These are phyloP conservation scores for Ceraclea dissimilis DNA, from an alignment of 2,888 invertebrate genomes.

Conservation along the genomic window DNA sequence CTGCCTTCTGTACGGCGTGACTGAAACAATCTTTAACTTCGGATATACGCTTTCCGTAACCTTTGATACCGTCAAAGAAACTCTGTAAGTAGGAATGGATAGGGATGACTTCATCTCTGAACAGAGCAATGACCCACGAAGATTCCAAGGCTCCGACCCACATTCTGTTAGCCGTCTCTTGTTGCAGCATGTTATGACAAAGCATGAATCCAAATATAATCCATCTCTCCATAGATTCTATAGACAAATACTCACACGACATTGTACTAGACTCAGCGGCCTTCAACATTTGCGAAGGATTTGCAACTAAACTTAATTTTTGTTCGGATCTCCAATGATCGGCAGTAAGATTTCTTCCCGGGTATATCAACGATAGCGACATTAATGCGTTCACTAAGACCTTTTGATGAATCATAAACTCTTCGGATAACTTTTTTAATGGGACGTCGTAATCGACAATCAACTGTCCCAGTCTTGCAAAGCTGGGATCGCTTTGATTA, in stretches of 20 bases:
- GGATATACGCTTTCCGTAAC: constrained; percentile 82
- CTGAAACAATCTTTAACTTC: constrained; percentile 95
- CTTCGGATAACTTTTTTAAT: constrained; percentile 89
- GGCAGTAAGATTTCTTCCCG: constrained; percentile 82
- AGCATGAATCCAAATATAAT: constrained; percentile 90
- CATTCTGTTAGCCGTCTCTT: constrained; percentile 77
- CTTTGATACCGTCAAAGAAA: constrained; percentile 93
- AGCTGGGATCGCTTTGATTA: constrained; percentile 81
- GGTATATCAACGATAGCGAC: constrained; percentile 83
- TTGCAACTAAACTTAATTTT: constrained; percentile 87
- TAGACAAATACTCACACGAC: constrained; percentile 94
- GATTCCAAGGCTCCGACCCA: constrained; percentile 90
- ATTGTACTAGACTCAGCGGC: constrained; percentile 93
- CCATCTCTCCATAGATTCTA: constrained; percentile 96
- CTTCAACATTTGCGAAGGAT: constrained; percentile 88
- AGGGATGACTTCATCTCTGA: constrained; percentile 94
- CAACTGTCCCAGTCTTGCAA: constrained; percentile 94
- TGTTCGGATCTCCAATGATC: constrained; percentile 93
- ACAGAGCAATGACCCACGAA: constrained; percentile 89
- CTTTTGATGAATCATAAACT: constrained; percentile 92
- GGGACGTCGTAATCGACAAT: constrained; percentile 97
- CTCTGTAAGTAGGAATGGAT: constrained; percentile 89
- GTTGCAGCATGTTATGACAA: constrained; percentile 74
- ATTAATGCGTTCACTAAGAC: constrained; percentile 77
- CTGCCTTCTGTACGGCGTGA: constrained; percentile 84